These are phyloP conservation scores for Sibirionetta formosa DNA, from an alignment of 2,797 vertebrate species.

Conservation along the genomic window DNA sequence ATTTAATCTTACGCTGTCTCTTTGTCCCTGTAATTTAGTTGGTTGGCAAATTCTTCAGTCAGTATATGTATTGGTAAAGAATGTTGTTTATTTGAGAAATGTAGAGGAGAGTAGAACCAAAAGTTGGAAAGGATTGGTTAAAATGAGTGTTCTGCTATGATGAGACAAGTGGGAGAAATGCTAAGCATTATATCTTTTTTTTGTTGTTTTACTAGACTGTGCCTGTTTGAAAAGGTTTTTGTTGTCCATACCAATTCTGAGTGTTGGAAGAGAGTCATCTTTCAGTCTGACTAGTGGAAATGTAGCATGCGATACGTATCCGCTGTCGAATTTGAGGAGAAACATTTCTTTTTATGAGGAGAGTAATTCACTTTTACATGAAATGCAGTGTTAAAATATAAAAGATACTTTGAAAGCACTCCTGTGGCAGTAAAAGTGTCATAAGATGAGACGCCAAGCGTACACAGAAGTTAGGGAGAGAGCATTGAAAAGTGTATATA, in stretches of 20 bases:
- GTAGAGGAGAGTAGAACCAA: not conserved
- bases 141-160: not conserved
- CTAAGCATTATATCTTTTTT: not conserved
- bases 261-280: not conserved
- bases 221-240: not conserved
- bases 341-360: not conserved
- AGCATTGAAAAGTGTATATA: fast-evolving
- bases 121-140: not conserved
- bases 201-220: not conserved
- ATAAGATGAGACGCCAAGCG: not conserved
- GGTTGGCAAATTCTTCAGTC: not conserved
- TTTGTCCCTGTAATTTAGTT: not conserved
- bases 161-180: not conserved
- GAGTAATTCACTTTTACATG: not conserved
- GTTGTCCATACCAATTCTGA: not conserved
- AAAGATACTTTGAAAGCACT: not conserved
- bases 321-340: not conserved
- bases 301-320: fast-evolving
- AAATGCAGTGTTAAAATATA: not conserved
- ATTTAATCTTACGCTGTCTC: not conserved
- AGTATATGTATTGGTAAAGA: not conserved
- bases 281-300: not conserved
- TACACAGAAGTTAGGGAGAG: not conserved
- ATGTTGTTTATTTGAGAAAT: not conserved
- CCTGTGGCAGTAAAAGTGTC: not conserved